Conservation (phyloP, 2,888 invertebrate genomes). For the Eurytoma adleriae region DNA sequence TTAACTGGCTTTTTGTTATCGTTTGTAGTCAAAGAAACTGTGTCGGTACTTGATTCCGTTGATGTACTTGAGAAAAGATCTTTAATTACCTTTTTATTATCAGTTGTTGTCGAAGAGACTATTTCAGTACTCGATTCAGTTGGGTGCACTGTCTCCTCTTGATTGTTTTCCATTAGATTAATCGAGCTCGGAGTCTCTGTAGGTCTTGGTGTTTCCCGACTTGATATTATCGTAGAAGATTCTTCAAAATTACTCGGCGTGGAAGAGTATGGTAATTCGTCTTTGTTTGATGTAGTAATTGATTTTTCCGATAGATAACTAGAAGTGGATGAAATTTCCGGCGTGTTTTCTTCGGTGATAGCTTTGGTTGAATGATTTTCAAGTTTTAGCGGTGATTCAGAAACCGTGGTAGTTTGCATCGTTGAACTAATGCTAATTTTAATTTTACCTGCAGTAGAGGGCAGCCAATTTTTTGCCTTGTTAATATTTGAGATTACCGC, state of each 20-base stretch:
- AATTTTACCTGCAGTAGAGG: background rate
- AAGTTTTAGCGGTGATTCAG: background rate
- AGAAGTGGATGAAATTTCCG: background rate
- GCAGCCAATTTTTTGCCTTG: background rate
- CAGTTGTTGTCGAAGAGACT: background rate
- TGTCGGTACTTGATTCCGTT: background rate
- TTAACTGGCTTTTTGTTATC: background rate
- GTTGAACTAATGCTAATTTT: background rate
- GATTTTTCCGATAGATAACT: background rate
- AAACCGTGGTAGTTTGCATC: background rate
- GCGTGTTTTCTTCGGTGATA: background rate
- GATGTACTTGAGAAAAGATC: background rate
- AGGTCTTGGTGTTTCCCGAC: constrained; percentile 1
- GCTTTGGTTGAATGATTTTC: background rate
- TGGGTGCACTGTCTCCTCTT: background rate
- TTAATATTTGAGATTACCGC: background rate
- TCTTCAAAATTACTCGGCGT: background rate
- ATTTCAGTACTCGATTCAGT: background rate
- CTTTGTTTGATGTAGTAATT: background rate
- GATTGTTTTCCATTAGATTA: constrained; percentile 1
- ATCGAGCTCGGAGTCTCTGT: constrained; percentile 3
- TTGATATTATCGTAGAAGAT: constrained; percentile 14
- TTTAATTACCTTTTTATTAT: background rate
- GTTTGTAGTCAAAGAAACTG: background rate
- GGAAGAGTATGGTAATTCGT: background rate